Evolutionary conservation across 2,797 vertebrate species (phyloP).

Genomic region (Atherinosoma microstoma): DNA sequence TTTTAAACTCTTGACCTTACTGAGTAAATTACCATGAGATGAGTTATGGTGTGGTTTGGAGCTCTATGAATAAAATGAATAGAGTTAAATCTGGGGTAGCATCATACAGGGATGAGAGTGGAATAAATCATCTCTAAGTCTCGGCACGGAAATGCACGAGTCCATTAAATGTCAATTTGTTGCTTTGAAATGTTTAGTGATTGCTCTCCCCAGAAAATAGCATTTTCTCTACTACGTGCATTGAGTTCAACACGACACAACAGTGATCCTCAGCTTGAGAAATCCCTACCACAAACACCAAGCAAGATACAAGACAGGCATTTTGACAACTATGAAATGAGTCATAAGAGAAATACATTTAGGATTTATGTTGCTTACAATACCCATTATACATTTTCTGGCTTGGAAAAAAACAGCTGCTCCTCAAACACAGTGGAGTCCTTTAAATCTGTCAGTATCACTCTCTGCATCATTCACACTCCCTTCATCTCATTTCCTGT

Average conservation of each 20-base stretch:
- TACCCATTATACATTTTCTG: background rate
- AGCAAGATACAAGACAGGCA: too few species aligned
- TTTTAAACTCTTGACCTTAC: background rate
- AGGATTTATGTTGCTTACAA: background rate
- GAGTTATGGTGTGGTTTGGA: background rate
- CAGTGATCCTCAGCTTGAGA: too few species aligned
- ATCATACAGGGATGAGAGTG: background rate
- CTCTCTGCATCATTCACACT: constrained; percentile 22
- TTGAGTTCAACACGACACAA: too few species aligned
- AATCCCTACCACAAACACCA: too few species aligned
- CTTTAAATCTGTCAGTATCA: constrained; percentile 15
- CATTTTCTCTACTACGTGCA: background rate
- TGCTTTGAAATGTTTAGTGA: background rate
- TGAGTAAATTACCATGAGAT: background rate
- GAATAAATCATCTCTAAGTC: background rate
- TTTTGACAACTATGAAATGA: background rate
- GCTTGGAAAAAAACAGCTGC: background rate
- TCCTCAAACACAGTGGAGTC: constrained; percentile 21
- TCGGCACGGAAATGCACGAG: background rate
- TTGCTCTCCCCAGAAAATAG: background rate
- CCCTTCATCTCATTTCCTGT: background rate
- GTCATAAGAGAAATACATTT: background rate
- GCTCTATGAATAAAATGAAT: background rate
- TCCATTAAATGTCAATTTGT: background rate
- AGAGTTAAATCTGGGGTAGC: background rate